Evolutionary conservation across 2,888 invertebrate genomes (phyloP).

Genomic region (Elmis aenea): DNA sequence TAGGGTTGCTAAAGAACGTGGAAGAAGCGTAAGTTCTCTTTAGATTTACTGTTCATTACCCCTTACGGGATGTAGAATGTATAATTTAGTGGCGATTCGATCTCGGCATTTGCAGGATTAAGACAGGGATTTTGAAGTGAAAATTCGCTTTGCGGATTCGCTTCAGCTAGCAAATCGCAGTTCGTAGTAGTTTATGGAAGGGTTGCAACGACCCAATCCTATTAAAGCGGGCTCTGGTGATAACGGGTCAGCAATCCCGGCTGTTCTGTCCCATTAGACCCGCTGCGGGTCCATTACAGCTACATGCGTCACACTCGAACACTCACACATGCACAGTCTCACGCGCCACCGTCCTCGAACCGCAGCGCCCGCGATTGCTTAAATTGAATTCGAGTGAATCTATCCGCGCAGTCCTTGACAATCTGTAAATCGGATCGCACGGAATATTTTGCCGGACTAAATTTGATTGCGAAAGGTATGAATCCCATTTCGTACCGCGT

Average conservation of each 20-base stretch:
- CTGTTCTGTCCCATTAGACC: slow-evolving; percentile 40
- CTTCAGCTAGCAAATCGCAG: slow-evolving; percentile 34
- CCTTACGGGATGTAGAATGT: slow-evolving; percentile 21
- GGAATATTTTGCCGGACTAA: slow-evolving; percentile 22
- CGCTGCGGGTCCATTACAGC: slow-evolving; percentile 34
- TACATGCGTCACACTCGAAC: slow-evolving; percentile 20
- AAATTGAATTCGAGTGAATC: slow-evolving; percentile 29
- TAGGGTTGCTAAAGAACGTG: no score
- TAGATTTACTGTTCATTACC: no score
- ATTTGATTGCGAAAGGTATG: slow-evolving; percentile 21
- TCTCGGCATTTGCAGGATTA: slow-evolving; percentile 28
- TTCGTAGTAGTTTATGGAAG: slow-evolving; percentile 37
- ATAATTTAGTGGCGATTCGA: slow-evolving; percentile 25
- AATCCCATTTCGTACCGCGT: slow-evolving; percentile 15
- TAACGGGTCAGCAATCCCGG: slow-evolving; percentile 42
- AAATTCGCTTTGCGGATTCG: slow-evolving; percentile 37
- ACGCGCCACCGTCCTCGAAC: slow-evolving; percentile 13
- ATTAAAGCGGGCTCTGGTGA: slow-evolving; percentile 37
- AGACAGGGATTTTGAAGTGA: slow-evolving; percentile 35
- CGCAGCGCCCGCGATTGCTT: slow-evolving; percentile 20
- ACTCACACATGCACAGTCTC: slow-evolving; percentile 11
- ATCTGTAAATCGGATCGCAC: slow-evolving; percentile 27
- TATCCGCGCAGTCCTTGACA: slow-evolving; percentile 27
- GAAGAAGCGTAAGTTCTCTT: no score
- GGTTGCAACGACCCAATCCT: slow-evolving; percentile 35